A percentile compares a stretch with the other conserved stretches of the same genome.
These are phyloP conservation scores for Mesembrinibis cayennensis DNA, from an alignment of 2,113 vertebrate genomes.

Conservation along the genomic window DNA sequence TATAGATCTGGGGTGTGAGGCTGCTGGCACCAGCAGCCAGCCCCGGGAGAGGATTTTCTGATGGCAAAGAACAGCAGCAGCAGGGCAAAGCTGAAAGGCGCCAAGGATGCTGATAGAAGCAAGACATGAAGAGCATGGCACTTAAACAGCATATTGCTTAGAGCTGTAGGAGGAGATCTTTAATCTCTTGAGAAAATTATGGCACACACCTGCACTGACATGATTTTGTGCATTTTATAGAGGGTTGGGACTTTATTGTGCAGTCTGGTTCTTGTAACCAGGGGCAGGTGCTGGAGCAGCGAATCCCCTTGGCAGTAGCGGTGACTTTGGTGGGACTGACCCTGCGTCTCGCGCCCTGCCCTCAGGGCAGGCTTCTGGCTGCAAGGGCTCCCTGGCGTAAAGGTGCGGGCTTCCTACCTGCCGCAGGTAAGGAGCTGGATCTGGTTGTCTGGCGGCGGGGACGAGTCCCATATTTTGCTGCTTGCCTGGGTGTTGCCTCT, in stretches of 20 bases:
- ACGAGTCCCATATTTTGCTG: accelerated
- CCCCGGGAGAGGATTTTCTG: neutral
- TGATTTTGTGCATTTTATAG: neutral
- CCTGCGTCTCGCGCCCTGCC: neutral
- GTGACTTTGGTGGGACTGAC: neutral
- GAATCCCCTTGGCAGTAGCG: accelerated
- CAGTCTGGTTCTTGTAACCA: neutral
- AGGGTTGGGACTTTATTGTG: neutral
- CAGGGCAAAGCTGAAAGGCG: neutral
- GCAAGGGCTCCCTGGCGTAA: neutral
- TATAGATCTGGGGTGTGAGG: neutral
- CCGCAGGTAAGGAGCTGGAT: neutral
- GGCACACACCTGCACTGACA: neutral
- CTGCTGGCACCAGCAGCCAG: neutral
- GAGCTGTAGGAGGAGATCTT: neutral
- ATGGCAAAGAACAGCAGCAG: neutral
- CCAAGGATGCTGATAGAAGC: neutral
- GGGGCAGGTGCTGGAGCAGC: neutral
- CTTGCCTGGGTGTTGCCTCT: neutral
- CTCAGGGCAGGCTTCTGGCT: neutral
- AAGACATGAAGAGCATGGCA: neutral
- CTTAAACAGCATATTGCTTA: neutral
- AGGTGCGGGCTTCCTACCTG: neutral
- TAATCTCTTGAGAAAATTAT: neutral
- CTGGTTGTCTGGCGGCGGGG: neutral